A percentile compares a stretch with the other conserved stretches of the same genome.
These are phyloP conservation scores for Conchocele bisecta DNA, from an alignment of 2,888 invertebrate species.

Conservation along the genomic window DNA sequence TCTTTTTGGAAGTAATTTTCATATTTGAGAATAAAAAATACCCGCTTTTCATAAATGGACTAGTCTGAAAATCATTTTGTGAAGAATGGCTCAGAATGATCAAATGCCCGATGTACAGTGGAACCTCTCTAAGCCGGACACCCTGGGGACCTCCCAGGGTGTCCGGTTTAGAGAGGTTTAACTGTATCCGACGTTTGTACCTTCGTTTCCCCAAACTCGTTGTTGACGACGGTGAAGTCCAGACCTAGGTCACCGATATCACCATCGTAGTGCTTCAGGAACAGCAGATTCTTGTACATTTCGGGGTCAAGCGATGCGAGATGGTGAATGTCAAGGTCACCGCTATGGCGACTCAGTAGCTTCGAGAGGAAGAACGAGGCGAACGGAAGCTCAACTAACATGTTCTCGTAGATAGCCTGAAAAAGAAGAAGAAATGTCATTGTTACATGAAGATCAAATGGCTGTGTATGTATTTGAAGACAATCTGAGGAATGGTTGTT, in stretches of 20 bases:
- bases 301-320: conserved; percentile 96
- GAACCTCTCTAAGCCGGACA: too few species aligned
- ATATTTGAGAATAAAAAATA: too few species aligned
- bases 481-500: too few species aligned
- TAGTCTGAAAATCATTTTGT: too few species aligned
- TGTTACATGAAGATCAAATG: too few species aligned
- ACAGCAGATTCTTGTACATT: conserved; percentile 93
- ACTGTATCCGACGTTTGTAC: conserved; percentile 82
- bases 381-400: conserved; percentile 96
- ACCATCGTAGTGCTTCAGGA: conserved; percentile 92
- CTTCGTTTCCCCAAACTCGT: conserved; percentile 94
- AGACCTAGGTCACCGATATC: conserved; percentile 93
- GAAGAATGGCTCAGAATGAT: too few species aligned
- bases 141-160: too few species aligned
- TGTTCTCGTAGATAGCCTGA: conserved; percentile 96
- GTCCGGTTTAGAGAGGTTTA: too few species aligned
- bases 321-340: conserved; percentile 93
- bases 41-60: too few species aligned
- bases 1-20: too few species aligned
- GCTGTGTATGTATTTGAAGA: too few species aligned
- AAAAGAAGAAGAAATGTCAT: conserved; percentile 32
- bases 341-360: conserved; percentile 87
- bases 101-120: too few species aligned
- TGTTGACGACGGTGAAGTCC: conserved; percentile 95
- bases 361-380: conserved; percentile 98